A percentile compares a stretch with the other conserved stretches of the same genome.
phyloP scores from a whole-genome alignment of 2,113 vertebrate species.

The Uria aalge region DNA sequence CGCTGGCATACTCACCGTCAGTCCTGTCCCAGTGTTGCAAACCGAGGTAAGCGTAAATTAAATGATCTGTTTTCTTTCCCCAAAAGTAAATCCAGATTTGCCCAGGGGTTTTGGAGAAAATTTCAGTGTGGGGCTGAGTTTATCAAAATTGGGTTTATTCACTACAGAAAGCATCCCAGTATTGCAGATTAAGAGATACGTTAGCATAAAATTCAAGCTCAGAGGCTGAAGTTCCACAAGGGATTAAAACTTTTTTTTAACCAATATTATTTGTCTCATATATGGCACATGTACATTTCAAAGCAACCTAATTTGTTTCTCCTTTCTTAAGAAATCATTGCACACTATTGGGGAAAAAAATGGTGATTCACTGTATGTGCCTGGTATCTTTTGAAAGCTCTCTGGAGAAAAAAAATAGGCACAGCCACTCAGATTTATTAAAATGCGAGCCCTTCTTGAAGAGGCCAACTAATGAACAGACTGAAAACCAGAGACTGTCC shows the following conservation, averaged over 20 bases:
- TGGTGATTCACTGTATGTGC: background rate
- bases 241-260: background rate
- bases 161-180: background rate
- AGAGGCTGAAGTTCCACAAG: background rate
- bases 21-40: background rate
- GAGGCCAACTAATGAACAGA: background rate
- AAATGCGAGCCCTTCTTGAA: background rate
- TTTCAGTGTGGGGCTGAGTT: background rate
- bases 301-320: background rate
- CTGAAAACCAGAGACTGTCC: background rate
- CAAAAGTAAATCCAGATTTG: background rate
- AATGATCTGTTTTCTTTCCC: background rate
- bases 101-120: background rate
- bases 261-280: background rate
- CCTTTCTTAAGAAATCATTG: background rate
- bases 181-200: background rate
- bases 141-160: background rate
- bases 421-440: background rate
- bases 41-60: background rate
- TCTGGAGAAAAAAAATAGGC: background rate
- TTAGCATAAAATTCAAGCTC: background rate
- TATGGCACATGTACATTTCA: background rate
- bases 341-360: fast-evolving
- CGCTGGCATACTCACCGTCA: fast-evolving
- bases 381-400: background rate